These are phyloP conservation scores for Dastarcus helophoroides DNA, from an alignment of 2,888 invertebrate species.

Conservation along the genomic window DNA sequence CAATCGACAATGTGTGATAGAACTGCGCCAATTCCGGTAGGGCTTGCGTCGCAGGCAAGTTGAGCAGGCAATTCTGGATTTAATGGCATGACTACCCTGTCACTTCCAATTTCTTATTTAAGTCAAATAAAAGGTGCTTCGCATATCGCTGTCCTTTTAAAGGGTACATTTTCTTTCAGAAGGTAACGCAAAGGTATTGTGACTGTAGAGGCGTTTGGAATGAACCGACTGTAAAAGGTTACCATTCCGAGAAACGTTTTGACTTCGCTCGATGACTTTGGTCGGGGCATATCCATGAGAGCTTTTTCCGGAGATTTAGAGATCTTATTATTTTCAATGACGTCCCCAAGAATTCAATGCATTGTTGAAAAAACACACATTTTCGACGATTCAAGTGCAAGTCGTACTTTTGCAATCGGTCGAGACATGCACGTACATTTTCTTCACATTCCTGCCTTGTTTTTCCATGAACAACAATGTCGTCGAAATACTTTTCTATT, in stretches of 20 bases:
- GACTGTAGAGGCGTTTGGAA: conserved; percentile 1
- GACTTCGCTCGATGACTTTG: conserved; percentile 7
- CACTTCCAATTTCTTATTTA: too few relatives aligned
- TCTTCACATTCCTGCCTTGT: conserved; percentile 11
- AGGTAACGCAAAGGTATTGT: conserved; percentile 2
- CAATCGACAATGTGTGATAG: too few relatives aligned
- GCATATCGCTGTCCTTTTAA: too few relatives aligned
- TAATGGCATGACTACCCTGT: too few relatives aligned
- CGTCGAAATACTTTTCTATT: conserved; percentile 14
- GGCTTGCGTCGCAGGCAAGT: too few relatives aligned
- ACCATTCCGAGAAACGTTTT: conserved; percentile 9
- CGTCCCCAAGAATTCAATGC: conserved; percentile 11
- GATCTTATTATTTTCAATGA: conserved; percentile 3
- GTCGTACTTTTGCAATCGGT: conserved; percentile 4
- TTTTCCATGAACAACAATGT: conserved; percentile 14
- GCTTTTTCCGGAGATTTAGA: conserved; percentile 9
- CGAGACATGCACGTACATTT: background rate
- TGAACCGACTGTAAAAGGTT: background rate
- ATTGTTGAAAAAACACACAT: conserved; percentile 9
- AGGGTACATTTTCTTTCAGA: too few relatives aligned
- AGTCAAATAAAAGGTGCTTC: too few relatives aligned
- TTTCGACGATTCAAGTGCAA: conserved; percentile 9
- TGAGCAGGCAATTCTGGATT: too few relatives aligned
- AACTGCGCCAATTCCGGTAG: too few relatives aligned
- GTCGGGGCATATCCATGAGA: conserved; percentile 8